Evolutionary conservation across 2,888 invertebrate species (phyloP), one percentile per base, ranked within the genome.

Genomic region (Loripinus fragilis): DNA sequence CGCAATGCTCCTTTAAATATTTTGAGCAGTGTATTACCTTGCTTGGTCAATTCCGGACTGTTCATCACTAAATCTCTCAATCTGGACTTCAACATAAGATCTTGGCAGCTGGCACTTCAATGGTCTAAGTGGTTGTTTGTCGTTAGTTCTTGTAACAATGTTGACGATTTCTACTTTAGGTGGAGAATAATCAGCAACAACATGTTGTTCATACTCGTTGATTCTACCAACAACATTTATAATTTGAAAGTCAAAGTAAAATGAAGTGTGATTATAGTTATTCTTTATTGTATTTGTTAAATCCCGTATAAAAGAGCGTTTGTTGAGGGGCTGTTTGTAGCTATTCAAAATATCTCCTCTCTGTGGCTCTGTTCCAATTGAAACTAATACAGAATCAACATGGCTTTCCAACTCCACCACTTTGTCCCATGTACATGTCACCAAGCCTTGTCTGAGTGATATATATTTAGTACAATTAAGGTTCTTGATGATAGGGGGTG

Each of bases 361-460:
- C 1, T 48, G 25, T 48, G 71, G 52, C 10, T 76, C 45, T 1
- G 74, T 67, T 7, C 83, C 78, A 17, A 83, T 45, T 23, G 70
- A 71, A 20, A 85, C 65, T 5, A 55, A 69, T 15, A 81, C 33
- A 0, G 38, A 28, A 15, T 70, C 67, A 0, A 86, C 30, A 10
- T 64, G 38, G 72, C 86, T 86, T 73, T 86, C 86, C 28, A 48
- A 64, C 48, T 86, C 86, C 17, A 71, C 74, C 17, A 82, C 42
- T 23, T 35, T 76, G 0, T 28, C 48, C 85, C 83, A 86, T 0
- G 41, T 67, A 60, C 86, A 83, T 12, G 65, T 50, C 0, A 87
- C 69, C 1, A 71, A 5, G 17, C 84, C 75, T 74, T 77, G 66
- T 7, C 48, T 20, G 2, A 35, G 17, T 2, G 85, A 85, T 38